A percentile compares a stretch with the other conserved stretches of the same genome.
Evolutionary conservation across 2,888 invertebrate species (phyloP).

Genomic region (Mesoligia furuncula): DNA sequence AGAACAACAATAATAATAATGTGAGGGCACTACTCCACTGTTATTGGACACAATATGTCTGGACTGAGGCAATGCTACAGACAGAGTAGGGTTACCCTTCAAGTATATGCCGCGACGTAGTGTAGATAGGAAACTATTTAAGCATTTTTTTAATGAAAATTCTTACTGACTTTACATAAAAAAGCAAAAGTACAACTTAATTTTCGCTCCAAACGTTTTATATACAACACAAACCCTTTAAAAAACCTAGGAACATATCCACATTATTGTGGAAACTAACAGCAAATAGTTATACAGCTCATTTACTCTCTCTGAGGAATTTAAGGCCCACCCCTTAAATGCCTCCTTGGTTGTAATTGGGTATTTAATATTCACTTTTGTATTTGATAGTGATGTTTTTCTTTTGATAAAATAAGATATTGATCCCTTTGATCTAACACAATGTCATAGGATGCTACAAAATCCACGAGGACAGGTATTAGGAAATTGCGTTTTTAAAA

Average conservation of each 20-base stretch:
- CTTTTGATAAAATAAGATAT: background rate
- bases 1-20: constrained; percentile 70
- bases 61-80: constrained; percentile 5
- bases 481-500: background rate
- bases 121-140: background rate
- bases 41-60: constrained; percentile 54
- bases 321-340: background rate
- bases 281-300: background rate
- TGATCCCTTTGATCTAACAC: background rate
- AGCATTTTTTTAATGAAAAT: background rate
- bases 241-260: background rate
- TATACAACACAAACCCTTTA: background rate
- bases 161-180: background rate
- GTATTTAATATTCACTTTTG: constrained; percentile 1
- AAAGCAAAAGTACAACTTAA: background rate
- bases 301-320: constrained; percentile 3
- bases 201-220: background rate
- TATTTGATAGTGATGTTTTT: background rate
- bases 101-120: background rate
- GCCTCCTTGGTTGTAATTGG: background rate
- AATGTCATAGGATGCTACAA: background rate
- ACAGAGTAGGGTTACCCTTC: constrained; percentile 10
- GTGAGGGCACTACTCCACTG: constrained; percentile 45
- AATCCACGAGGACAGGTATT: background rate
- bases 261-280: background rate